Evolutionary conservation across 2,888 invertebrate species (phyloP), one percentile per base, ranked within the genome.

Genomic region (Imbricaverruca yamaguchii): DNA sequence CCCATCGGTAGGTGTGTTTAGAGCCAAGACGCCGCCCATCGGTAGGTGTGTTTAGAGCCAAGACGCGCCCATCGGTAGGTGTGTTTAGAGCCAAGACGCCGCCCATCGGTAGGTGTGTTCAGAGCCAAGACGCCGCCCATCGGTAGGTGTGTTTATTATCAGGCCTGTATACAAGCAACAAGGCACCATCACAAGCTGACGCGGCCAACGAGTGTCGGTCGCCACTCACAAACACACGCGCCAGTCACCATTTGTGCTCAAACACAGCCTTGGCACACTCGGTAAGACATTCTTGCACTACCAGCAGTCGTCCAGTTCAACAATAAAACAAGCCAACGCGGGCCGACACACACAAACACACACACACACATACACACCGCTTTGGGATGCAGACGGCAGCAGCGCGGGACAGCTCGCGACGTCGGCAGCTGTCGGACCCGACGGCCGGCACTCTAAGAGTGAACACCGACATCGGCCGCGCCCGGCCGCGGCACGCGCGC

Each of bases 161-260:
- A 53, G 53, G 55, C 74, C 74, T 74, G 74, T 53, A 74, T 55
- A 69, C 74, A 53, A 74, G 74, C 74, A 74, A 55, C 74, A 74
- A 74, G 74, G 74, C 74, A 74, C 74, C 74, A 53, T 53, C 12
- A 53, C 74, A 74, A 21, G 10, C 55, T 9, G 21, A 21, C 18
- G 21, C 23, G 21, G 53, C 1, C 21, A 7, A 15, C 74, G 10
- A 9, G 55, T 21, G 23, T 53, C 11, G 59, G 12, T 11, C 12
- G 15, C 11, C 59, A 13, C 59, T 6, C 2, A 74, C 55, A 21
- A 9, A 11, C 18, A 39, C 21, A 21, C 39, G 55, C 13, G 9
- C 18, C 12, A 55, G 55, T 55, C 39, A 23, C 74, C 18, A 18
- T 18, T 65, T 18, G 53, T 23, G 53, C 12, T 13, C 55, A 55